phyloP scores from a whole-genome alignment of 2,888 invertebrate species.

The Leucoma salicis region DNA sequence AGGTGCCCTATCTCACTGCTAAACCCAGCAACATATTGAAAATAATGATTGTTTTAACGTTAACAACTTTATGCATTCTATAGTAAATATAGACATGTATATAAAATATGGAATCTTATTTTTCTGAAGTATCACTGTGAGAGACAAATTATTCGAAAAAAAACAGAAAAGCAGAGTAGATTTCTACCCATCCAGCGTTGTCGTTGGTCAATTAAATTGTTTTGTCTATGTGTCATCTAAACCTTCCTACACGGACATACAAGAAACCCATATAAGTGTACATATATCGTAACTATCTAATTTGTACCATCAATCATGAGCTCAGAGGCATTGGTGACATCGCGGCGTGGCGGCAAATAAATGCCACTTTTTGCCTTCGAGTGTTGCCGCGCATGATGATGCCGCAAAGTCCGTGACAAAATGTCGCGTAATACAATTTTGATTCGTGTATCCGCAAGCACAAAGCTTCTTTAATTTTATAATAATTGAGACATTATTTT shows the following conservation, averaged over 20 bases:
- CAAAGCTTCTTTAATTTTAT: constrained; percentile 48
- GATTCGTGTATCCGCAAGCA: constrained; percentile 50
- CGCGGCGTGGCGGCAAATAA: constrained; percentile 46
- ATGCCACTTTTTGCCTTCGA: constrained; percentile 51
- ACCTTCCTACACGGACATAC: too few species aligned
- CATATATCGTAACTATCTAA: constrained; percentile 33
- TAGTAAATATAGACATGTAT: too few species aligned
- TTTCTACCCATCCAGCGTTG: too few species aligned
- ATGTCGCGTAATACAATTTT: constrained; percentile 73
- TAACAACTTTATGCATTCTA: constrained; percentile 10
- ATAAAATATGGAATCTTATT: too few species aligned
- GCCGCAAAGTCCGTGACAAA: constrained; percentile 56
- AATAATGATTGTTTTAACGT: constrained; percentile 26
- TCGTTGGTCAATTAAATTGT: too few species aligned
- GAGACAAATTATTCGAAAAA: too few species aligned
- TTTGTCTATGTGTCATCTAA: too few species aligned
- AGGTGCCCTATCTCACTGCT: constrained; percentile 48
- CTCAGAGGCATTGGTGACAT: constrained; percentile 38
- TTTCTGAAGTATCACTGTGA: too few species aligned
- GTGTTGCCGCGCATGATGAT: constrained; percentile 26
- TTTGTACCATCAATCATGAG: constrained; percentile 61
- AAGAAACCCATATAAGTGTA: too few species aligned
- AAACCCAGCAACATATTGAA: constrained; percentile 18
- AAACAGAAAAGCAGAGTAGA: too few species aligned
- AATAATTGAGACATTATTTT: constrained; percentile 63